Conservation (phyloP, 2,888 invertebrate species). For the Philhelius pedissequus region DNA sequence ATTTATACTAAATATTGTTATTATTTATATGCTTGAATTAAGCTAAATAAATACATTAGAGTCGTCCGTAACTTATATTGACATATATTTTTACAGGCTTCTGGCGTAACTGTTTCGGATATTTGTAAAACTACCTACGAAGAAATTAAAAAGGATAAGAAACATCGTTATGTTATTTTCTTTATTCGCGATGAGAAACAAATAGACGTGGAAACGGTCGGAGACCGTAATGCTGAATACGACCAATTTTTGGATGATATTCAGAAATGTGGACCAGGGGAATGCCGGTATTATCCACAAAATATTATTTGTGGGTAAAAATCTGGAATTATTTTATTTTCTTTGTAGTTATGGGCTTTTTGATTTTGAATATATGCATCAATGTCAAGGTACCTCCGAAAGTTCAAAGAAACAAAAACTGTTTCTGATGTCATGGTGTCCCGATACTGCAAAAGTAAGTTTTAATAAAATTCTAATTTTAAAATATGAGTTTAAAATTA, state of each 20-base stretch:
- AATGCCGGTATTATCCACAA: slow-evolving; percentile 86
- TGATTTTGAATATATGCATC: slow-evolving; percentile 98
- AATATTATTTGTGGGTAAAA: not conserved
- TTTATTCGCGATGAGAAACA: slow-evolving; percentile 97
- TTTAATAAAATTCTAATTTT: not conserved
- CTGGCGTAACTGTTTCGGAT: slow-evolving; percentile 97
- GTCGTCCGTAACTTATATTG: not conserved
- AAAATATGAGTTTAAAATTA: not conserved
- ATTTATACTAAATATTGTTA: no score
- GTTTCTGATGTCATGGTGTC: slow-evolving; percentile 99
- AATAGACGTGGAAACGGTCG: slow-evolving; percentile 96
- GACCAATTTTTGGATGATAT: slow-evolving; percentile 96
- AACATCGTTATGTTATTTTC: slow-evolving; percentile 97
- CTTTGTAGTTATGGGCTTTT: slow-evolving; percentile 90
- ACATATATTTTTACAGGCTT: slow-evolving; percentile 84
- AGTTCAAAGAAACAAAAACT: slow-evolving; percentile 98
- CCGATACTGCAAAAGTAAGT: slow-evolving; percentile 94
- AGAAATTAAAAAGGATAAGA: slow-evolving; percentile 98
- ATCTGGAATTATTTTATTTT: not conserved
- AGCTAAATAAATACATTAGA: no score
- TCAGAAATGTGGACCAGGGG: slow-evolving; percentile 93
- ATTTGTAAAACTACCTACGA: slow-evolving; percentile 96
- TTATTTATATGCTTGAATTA: not conserved
- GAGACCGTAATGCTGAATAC: slow-evolving; percentile 93
- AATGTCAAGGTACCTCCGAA: slow-evolving; percentile 97